phyloP scores from a whole-genome alignment of 2,888 invertebrate species.

The Periphyllus acericola region DNA sequence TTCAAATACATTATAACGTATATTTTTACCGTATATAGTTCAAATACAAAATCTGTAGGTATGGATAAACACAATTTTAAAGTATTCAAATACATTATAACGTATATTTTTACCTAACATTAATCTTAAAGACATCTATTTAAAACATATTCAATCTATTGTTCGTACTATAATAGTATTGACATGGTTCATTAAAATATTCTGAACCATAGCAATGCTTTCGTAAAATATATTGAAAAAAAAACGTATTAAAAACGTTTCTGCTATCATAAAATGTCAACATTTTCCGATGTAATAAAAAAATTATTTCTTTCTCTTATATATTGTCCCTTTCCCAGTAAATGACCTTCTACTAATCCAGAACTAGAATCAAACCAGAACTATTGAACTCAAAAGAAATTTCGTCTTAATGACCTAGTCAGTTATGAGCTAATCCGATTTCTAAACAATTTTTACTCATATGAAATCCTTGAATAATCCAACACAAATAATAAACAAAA shows the following conservation, averaged over 20 bases:
- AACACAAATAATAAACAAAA: neutral
- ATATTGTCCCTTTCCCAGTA: neutral
- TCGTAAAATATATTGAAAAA: neutral
- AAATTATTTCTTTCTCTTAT: neutral
- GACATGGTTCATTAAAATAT: conserved; percentile 9
- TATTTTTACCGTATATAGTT: too few species aligned
- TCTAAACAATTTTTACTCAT: neutral
- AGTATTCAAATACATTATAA: too few species aligned
- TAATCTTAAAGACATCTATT: too few species aligned
- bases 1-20: too few species aligned
- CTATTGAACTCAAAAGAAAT: neutral
- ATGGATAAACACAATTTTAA: too few species aligned
- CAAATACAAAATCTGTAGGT: too few species aligned
- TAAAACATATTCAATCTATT: neutral
- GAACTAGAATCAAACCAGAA: neutral
- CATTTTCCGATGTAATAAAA: neutral
- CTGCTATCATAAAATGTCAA: neutral
- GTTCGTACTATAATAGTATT: neutral
- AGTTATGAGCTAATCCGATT: neutral
- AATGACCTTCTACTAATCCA: conserved; percentile 22
- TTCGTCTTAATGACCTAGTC: neutral
- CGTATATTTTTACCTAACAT: too few species aligned
- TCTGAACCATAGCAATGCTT: conserved; percentile 21
- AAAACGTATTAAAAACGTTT: neutral
- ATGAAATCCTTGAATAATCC: neutral